Evolutionary conservation across 2,113 vertebrate genomes (phyloP), one percentile per base, ranked within the genome.

Genomic region (Prolemur simus): DNA sequence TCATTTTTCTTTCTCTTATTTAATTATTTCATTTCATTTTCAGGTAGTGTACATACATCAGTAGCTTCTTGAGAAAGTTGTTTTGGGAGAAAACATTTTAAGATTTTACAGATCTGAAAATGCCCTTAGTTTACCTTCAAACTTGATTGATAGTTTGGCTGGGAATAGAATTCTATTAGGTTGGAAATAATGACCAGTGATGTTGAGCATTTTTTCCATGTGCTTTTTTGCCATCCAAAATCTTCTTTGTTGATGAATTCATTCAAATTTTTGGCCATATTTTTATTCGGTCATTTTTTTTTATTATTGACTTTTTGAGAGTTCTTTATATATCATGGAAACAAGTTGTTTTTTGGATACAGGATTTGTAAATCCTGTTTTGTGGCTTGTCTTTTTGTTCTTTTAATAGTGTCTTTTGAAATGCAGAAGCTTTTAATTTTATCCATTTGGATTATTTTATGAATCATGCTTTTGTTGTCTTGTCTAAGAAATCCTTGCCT

Each of bases 281-380:
- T 54, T 91, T 74, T 25, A 73, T 34, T 29, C 39, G 14, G 18
- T 78, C 13, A 9, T 87, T 84, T 80, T 90, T 74, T 74, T 29
- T 89, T 37, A 32, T 73, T 66, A 82, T 3, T 92, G 85, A 84
- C 15, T 60, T 87, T 95, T 95, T 95, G 45, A 89, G 69, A 84
- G 42, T 69, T 90, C 23, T 69, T 69, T 47, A 39, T 91, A 17
- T 39, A 7, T 83, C 29, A 25, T 37, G 2, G 52, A 90, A 86
- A 14, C 7, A 45, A 17, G 8, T 64, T 63, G 12, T 87, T 68
- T 83, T 89, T 49, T 39, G 73, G 52, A 29, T 49, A 37, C 0
- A n/a, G 58, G n/a, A 49, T 25, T 81, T 74, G 5, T 21, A 60
- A 15, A 32, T 94, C 60, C 49, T 92, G 13, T 23, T 45, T 42